phyloP scores from a whole-genome alignment of 1,140 invertebrate species.

The Amphibalanus amphitrite region DNA sequence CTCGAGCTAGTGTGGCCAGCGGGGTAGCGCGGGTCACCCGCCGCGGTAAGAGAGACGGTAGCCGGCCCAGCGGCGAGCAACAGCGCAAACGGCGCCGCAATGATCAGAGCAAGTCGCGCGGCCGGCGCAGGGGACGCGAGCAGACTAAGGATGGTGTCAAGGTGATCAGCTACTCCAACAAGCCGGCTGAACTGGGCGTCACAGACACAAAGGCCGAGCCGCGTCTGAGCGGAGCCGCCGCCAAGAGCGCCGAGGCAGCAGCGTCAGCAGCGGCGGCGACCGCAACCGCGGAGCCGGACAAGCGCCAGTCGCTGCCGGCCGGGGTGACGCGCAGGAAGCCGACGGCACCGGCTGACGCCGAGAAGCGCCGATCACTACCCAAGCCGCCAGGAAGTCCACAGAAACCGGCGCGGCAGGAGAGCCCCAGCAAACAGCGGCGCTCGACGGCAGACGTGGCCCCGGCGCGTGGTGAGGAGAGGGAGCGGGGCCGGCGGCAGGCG shows the following conservation, averaged over 20 bases:
- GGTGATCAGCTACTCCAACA: not conserved
- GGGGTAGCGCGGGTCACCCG: not conserved
- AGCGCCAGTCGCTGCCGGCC: not conserved
- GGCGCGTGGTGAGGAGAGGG: not conserved
- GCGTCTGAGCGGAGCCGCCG: constrained; percentile 5
- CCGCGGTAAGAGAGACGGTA: constrained; percentile 13
- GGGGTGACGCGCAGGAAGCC: not conserved
- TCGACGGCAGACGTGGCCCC: not conserved
- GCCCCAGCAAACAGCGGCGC: not conserved
- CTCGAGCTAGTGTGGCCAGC: not conserved
- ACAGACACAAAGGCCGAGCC: not conserved
- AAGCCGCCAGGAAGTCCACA: not conserved
- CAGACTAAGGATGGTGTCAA: not conserved
- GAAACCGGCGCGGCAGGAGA: not conserved
- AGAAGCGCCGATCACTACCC: not conserved
- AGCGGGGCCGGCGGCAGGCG: not conserved
- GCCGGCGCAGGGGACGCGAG: not conserved
- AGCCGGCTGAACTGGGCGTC: not conserved
- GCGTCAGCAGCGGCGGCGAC: no score
- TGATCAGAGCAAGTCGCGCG: not conserved
- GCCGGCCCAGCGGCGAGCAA: constrained; percentile 14
- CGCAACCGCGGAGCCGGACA: not conserved
- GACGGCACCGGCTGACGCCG: not conserved
- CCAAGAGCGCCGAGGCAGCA: constrained; percentile 9
- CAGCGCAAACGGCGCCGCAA: not conserved